Evolutionary conservation across 2,888 invertebrate genomes (phyloP).

Genomic region (Drosophila ezoana): DNA sequence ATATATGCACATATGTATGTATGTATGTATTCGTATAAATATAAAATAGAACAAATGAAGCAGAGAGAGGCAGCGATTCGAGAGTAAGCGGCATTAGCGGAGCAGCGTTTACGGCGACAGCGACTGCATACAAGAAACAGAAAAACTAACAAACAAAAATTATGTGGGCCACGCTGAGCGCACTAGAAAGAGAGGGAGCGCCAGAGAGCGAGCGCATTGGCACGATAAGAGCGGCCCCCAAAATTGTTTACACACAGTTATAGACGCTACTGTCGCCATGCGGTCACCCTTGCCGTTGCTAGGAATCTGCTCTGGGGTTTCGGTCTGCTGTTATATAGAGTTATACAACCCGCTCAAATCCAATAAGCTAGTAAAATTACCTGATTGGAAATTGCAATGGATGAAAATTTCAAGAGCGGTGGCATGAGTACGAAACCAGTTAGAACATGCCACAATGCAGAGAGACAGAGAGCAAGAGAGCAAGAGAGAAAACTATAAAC

Average conservation of each 20-base stretch:
- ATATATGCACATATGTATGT: not conserved
- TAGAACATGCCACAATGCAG: constrained; percentile 49
- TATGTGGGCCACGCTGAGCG: constrained; percentile 73
- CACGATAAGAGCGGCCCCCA: constrained; percentile 44
- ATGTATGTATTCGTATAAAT: not conserved
- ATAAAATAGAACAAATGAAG: constrained; percentile 59
- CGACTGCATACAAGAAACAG: constrained; percentile 61
- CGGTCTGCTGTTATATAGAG: constrained; percentile 16
- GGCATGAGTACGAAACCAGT: constrained; percentile 56
- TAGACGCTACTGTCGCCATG: constrained; percentile 57
- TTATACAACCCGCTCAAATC: constrained; percentile 61
- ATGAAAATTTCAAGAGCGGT: constrained; percentile 54
- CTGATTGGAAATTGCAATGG: constrained; percentile 59
- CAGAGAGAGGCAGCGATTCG: constrained; percentile 27
- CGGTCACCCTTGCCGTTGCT: constrained; percentile 28
- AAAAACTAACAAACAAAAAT: constrained; percentile 80
- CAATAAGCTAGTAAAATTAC: constrained; percentile 67
- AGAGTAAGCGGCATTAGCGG: constrained; percentile 30
- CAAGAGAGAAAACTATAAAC: constrained; percentile 53
- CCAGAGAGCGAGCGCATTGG: constrained; percentile 18
- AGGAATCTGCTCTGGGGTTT: constrained; percentile 11
- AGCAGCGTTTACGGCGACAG: constrained; percentile 13
- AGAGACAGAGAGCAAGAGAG: constrained; percentile 19
- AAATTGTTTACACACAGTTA: constrained; percentile 63
- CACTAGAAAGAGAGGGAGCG: constrained; percentile 31